These are phyloP conservation scores for Doryteuthis pealeii DNA, from an alignment of 1,140 invertebrate species.

Conservation along the genomic window DNA sequence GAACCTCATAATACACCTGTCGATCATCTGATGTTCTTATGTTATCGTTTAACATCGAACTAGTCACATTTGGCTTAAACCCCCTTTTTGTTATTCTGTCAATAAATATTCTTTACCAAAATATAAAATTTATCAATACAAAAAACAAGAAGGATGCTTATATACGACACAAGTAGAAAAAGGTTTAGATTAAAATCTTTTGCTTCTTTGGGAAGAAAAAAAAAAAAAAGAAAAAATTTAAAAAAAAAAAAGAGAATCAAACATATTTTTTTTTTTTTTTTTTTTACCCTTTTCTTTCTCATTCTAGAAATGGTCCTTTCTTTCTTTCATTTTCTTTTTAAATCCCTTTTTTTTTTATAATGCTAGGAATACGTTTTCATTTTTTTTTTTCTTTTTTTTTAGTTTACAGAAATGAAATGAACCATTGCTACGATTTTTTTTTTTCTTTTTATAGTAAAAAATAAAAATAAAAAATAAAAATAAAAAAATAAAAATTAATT, in stretches of 20 bases:
- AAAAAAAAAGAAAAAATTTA: too few species aligned
- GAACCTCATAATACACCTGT: not conserved
- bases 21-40: not conserved
- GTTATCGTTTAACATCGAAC: not conserved
- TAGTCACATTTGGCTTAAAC: constrained; percentile 1
- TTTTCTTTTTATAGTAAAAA: too few species aligned
- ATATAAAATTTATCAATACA: constrained; percentile 10
- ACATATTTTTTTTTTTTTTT: not conserved
- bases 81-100: not conserved
- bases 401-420: not conserved
- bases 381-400: not conserved
- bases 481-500: too few species aligned
- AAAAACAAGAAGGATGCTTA: not conserved
- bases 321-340: not conserved
- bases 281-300: not conserved
- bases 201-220: too few species aligned
- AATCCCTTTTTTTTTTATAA: not conserved
- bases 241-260: not conserved
- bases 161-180: constrained; percentile 8
- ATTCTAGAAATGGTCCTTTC: not conserved
- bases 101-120: constrained; percentile 7
- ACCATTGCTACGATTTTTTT: not conserved
- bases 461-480: too few species aligned
- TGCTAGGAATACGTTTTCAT: not conserved
- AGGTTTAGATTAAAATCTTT: not conserved